A percentile compares a stretch with the other conserved stretches of the same genome.
These are phyloP conservation scores for Parasteatoda lunata DNA, from an alignment of 2,888 invertebrate species.

Conservation along the genomic window DNA sequence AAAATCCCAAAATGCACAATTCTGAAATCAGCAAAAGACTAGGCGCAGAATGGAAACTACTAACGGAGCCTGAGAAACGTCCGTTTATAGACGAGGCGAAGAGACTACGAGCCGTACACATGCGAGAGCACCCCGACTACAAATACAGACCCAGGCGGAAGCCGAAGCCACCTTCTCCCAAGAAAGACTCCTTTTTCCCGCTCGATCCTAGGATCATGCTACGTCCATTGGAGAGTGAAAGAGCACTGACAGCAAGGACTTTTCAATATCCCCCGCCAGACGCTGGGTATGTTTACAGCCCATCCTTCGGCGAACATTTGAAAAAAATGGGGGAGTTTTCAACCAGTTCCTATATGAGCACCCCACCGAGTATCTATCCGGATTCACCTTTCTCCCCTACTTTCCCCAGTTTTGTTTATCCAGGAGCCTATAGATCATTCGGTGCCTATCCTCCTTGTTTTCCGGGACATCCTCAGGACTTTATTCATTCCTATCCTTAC, in stretches of 20 bases:
- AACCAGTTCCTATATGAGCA: not conserved
- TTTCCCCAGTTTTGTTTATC: conserved; percentile 27
- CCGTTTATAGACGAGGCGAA: conserved; percentile 99
- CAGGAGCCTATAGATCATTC: conserved; percentile 36
- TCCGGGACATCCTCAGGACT: conserved; percentile 69
- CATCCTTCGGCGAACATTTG: conserved; percentile 13
- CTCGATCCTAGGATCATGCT: conserved; percentile 16
- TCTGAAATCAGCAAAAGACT: conserved; percentile 97
- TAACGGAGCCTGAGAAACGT: conserved; percentile 95
- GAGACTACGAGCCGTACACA: conserved; percentile 95
- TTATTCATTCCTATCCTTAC: conserved; percentile 73
- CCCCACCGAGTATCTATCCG: not conserved
- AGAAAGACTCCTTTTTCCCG: conserved; percentile 31
- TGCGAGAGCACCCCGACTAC: conserved; percentile 93
- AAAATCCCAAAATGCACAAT: conserved; percentile 99
- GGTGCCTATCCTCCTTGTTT: conserved; percentile 50
- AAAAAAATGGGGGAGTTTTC: conserved; percentile 10
- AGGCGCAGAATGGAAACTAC: conserved; percentile 98
- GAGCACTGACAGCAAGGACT: conserved; percentile 68
- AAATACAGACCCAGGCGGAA: conserved; percentile 88
- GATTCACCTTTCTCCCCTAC: conserved; percentile 12
- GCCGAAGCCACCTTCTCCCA: conserved; percentile 78
- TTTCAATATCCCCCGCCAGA: conserved; percentile 28
- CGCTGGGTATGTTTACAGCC: conserved; percentile 23
- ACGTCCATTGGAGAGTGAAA: conserved; percentile 64